These are phyloP conservation scores for Megaceryle maxima DNA, from an alignment of 2,113 vertebrate genomes.

Conservation along the genomic window DNA sequence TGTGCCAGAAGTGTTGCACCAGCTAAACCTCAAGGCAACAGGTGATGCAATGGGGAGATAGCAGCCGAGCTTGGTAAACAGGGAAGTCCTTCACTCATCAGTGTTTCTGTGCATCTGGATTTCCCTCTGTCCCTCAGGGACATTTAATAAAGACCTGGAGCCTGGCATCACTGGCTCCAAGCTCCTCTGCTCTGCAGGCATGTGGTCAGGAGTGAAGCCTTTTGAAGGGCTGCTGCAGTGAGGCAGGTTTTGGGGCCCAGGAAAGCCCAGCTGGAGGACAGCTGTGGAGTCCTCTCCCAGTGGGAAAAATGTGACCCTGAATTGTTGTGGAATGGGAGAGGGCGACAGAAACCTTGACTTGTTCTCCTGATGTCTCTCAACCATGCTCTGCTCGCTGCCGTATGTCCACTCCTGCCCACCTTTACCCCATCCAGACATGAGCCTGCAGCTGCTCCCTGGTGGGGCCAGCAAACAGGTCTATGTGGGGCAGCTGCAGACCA, in stretches of 20 bases:
- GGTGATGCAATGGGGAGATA: background rate
- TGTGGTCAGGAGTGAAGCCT: background rate
- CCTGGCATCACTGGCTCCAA: background rate
- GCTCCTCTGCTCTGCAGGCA: background rate
- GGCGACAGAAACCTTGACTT: background rate
- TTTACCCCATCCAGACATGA: background rate
- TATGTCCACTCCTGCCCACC: fast-evolving
- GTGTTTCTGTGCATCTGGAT: background rate
- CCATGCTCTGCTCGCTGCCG: fast-evolving
- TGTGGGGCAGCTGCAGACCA: background rate
- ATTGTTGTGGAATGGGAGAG: background rate
- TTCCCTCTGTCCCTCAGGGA: background rate
- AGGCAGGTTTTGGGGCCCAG: background rate
- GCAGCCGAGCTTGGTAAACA: background rate
- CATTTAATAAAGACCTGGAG: background rate
- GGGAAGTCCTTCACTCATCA: background rate
- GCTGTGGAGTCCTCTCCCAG: background rate
- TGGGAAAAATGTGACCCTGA: background rate
- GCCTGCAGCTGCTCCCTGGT: background rate
- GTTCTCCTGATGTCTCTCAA: background rate
- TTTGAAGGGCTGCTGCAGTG: background rate
- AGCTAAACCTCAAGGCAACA: background rate
- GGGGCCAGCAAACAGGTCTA: background rate
- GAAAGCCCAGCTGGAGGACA: background rate
- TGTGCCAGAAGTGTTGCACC: background rate